Base-by-base conservation (phyloP, 2,113 vertebrate genomes). In the Rostratula benghalensis region DNA sequence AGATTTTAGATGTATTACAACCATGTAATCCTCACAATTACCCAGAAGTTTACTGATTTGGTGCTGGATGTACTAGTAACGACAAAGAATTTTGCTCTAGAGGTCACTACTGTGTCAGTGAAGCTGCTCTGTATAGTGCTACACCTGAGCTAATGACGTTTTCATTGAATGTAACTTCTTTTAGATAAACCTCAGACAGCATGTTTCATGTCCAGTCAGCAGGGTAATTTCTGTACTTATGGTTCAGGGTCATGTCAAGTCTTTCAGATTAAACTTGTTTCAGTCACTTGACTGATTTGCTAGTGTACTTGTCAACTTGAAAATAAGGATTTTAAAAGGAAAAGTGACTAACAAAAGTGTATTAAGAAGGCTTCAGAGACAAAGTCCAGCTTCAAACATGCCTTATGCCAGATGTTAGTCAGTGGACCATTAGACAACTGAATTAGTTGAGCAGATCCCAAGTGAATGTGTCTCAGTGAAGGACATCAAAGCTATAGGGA, bases 261-360 rank as follows among this genome's bases (percentile, higher is more conserved):
- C 25, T 70, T 88, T 87, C 30, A 65, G 7, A 21, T 60, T 17
- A 39, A 39, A 60, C 15, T 64, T 17, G 4, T n/a, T 86, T 69
- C 0, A 4, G 9, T 8, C 13, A 6, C 75, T 30, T 41, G 23
- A 28, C 8, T 54, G 33, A 46, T 37, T 35, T 1, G 0, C 1
- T 9, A 43, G 7, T 15, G 4, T 11, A 37, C 15, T 25, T 54
- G 18, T 11, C 14, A 75, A 10, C 18, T 77, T 63, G 46, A 53
- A 35, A 65, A 25, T 46, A 31, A 6, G 0, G 9, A 31, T 8
- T 30, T 84, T 67, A 37, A 37, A 71, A 90, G 16, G 21, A 67
- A 84, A 87, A 87, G 5, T 5, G 15, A 24, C 21, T 18, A 35
- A 28, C 7, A 70, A 14, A 0, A 5, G 8, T 19, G 33, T 46